Conservation (phyloP, 2,113 vertebrate species). For the Crypturellus undulatus region DNA sequence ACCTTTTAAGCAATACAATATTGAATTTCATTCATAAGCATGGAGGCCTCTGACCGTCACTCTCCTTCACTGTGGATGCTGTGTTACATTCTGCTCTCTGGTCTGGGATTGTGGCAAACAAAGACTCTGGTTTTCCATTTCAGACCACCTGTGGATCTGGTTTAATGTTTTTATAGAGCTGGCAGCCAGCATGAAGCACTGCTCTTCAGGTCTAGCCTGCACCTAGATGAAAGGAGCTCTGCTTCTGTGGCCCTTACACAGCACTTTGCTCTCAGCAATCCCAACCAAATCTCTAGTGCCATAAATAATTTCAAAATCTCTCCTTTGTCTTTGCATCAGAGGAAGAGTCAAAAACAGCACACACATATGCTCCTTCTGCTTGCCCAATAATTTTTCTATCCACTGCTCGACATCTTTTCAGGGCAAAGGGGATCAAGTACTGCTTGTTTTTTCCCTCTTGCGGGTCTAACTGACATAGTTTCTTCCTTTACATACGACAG, state of each 20-base stretch:
- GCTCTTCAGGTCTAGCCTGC: not conserved
- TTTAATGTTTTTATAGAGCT: not conserved
- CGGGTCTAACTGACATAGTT: not conserved
- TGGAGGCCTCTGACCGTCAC: not conserved
- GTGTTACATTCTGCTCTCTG: not conserved
- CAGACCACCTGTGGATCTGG: not conserved
- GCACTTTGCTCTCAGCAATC: not conserved
- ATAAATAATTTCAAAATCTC: constrained; percentile 21
- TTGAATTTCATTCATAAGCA: not conserved
- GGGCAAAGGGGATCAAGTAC: not conserved
- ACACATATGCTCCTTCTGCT: not conserved
- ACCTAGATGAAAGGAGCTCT: not conserved
- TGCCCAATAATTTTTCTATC: not conserved
- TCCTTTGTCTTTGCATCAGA: not conserved
- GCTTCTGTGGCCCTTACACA: not conserved
- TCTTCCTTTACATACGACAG: not conserved
- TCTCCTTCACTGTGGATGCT: not conserved
- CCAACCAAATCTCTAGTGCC: not conserved
- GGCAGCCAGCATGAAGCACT: not conserved
- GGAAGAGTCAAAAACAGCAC: not conserved
- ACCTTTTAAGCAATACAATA: not conserved
- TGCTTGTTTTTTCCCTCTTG: not conserved
- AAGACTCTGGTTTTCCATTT: not conserved
- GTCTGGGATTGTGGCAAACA: not conserved
- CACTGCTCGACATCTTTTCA: not conserved